A percentile compares a stretch with the other conserved stretches of the same genome.
Evolutionary conservation across 1,140 invertebrate species (phyloP).

Genomic region (Scaptomyza hsui): DNA sequence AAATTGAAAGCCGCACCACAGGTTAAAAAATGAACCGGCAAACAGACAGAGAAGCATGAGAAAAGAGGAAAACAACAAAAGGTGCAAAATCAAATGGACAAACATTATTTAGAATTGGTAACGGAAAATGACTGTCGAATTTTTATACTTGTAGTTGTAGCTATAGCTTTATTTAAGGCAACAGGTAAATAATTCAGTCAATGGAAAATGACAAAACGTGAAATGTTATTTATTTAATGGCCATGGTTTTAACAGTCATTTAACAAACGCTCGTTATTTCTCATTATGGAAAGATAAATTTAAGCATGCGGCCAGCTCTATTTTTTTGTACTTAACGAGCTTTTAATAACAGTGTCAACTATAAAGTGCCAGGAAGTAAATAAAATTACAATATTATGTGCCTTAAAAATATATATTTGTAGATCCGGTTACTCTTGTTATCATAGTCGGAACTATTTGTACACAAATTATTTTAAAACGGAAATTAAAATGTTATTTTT

Average conservation of each 20-base stretch:
- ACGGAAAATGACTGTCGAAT: too few relatives aligned
- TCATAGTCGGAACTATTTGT: too few relatives aligned
- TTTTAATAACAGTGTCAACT: not conserved
- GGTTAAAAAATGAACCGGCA: conserved; percentile 40
- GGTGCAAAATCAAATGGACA: conserved; percentile 44
- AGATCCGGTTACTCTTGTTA: too few relatives aligned
- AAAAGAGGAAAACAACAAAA: conserved; percentile 3
- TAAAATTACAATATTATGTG: not conserved
- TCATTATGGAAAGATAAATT: conserved; percentile 20
- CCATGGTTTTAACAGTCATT: conserved; percentile 14
- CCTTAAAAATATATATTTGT: too few relatives aligned
- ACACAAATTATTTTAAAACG: too few relatives aligned
- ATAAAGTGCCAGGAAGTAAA: not conserved
- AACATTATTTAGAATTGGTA: conserved; percentile 30
- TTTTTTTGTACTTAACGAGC: not conserved
- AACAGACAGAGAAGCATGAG: conserved; percentile 10
- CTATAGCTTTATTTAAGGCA: not conserved
- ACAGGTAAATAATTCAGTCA: conserved; percentile 13
- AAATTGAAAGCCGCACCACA: conserved; percentile 72
- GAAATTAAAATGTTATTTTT: too few relatives aligned
- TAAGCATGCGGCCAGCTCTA: not conserved
- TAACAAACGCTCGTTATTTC: conserved; percentile 25
- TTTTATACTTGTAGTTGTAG: not conserved
- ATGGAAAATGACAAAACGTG: not conserved
- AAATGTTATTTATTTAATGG: conserved; percentile 21